Percentiles rank a stretch among this genome's conserved stretches.
Conservation (phyloP, 2,797 vertebrate genomes). For the Telmatherina bonti region DNA sequence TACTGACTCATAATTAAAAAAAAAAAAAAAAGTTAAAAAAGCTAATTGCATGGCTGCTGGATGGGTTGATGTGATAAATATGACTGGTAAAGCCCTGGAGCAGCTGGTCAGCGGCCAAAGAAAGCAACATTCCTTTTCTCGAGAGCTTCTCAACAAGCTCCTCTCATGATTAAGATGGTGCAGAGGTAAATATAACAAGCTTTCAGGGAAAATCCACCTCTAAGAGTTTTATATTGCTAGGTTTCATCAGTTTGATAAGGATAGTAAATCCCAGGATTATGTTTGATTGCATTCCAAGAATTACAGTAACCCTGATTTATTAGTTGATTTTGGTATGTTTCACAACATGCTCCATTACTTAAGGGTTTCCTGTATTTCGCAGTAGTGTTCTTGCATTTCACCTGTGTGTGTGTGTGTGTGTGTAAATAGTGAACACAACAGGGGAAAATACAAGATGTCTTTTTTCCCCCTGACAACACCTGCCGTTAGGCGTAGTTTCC, state of each 20-base stretch:
- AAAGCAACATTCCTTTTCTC: slow-evolving; percentile 47
- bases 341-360: slow-evolving; percentile 7
- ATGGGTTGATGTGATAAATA: slow-evolving; percentile 40
- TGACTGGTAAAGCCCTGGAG: slow-evolving; percentile 22
- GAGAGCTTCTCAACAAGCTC: slow-evolving; percentile 42
- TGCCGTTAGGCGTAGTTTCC: not conserved
- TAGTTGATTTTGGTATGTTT: slow-evolving; percentile 20
- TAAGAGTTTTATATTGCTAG: slow-evolving; percentile 12
- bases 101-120: slow-evolving; percentile 49
- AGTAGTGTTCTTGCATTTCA: not conserved
- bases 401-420: slow-evolving; percentile 4
- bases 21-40: no score
- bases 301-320: slow-evolving; percentile 3
- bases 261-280: slow-evolving; percentile 29
- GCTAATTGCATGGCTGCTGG: slow-evolving; percentile 28
- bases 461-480: not conserved
- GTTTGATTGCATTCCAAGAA: slow-evolving; percentile 21
- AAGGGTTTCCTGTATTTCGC: slow-evolving; percentile 8
- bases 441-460: not conserved
- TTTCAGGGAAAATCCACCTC: slow-evolving; percentile 31
- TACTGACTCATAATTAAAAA: slow-evolving; percentile 32
- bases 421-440: slow-evolving; percentile 1
- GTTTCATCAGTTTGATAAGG: slow-evolving; percentile 16
- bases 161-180: slow-evolving; percentile 52
- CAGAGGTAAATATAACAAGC: slow-evolving; percentile 38